phyloP scores from a whole-genome alignment of 2,888 invertebrate genomes.

The Linnaemya tessellans region DNA sequence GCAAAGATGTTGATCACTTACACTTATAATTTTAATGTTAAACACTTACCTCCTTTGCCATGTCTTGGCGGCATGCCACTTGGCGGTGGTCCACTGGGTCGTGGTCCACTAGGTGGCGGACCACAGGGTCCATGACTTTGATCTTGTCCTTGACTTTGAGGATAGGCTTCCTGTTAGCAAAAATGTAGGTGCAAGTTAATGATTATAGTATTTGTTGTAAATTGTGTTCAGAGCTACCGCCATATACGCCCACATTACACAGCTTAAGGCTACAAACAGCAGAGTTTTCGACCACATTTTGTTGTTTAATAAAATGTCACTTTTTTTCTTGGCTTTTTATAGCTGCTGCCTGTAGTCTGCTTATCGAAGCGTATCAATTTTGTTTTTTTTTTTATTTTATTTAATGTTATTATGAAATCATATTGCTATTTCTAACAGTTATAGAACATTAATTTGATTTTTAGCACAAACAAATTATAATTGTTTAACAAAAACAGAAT shows the following conservation, averaged over 20 bases:
- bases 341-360: constrained; percentile 36
- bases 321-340: constrained; percentile 42
- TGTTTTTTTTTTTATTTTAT: constrained; percentile 6
- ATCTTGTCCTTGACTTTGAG: constrained; percentile 45
- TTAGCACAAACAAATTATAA: neutral
- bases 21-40: neutral
- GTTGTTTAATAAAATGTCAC: constrained; percentile 9
- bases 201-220: neutral
- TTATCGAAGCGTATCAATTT: constrained; percentile 59
- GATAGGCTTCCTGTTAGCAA: constrained; percentile 47
- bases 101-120: constrained; percentile 68
- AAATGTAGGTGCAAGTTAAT: neutral
- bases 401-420: constrained; percentile 26
- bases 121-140: constrained; percentile 50
- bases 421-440: neutral
- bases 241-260: constrained; percentile 50
- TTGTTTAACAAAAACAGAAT: constrained; percentile 6
- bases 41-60: constrained; percentile 48
- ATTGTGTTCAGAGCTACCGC: constrained; percentile 48
- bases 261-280: constrained; percentile 42
- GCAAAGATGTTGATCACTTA: neutral
- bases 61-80: constrained; percentile 58
- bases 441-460: neutral
- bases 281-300: constrained; percentile 64
- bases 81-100: constrained; percentile 67